Conservation (phyloP, 1,140 invertebrate species). For the Zaprionus nigranus region DNA sequence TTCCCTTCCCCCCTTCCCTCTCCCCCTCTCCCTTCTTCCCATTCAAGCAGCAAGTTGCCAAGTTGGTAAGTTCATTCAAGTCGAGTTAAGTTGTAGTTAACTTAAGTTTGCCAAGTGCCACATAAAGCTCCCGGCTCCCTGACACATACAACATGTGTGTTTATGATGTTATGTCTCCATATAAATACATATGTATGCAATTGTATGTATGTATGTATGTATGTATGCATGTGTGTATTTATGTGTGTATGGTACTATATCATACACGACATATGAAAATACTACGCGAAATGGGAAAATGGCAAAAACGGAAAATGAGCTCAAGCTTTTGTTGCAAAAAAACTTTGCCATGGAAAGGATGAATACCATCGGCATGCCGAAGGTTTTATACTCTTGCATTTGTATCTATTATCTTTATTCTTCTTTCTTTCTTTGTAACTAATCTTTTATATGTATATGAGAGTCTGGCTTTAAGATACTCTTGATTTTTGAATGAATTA, state of each 20-base stretch:
- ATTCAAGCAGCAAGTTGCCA: conserved; percentile 2
- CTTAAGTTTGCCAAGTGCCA: conserved; percentile 20
- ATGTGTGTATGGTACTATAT: background rate
- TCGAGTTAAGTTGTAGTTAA: conserved; percentile 16
- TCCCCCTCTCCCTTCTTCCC: background rate
- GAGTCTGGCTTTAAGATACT: too few species aligned
- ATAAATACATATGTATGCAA: background rate
- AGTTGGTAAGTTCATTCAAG: conserved; percentile 20
- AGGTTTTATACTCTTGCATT: too few species aligned
- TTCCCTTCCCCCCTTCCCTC: background rate
- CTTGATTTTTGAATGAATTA: too few species aligned
- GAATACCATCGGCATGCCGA: too few species aligned
- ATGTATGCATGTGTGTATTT: background rate
- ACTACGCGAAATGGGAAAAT: too few species aligned
- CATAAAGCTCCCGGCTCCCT: conserved; percentile 28
- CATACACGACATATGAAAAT: conserved; percentile 5
- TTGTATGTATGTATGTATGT: background rate
- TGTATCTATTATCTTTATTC: too few species aligned
- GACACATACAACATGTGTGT: background rate
- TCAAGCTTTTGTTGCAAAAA: background rate
- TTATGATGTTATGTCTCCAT: background rate
- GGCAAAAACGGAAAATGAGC: background rate
- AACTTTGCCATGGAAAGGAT: background rate
- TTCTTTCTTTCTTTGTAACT: too few species aligned
- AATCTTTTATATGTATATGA: too few species aligned